phyloP scores from a whole-genome alignment of 2,113 vertebrate genomes.

The Isurus oxyrinchus region DNA sequence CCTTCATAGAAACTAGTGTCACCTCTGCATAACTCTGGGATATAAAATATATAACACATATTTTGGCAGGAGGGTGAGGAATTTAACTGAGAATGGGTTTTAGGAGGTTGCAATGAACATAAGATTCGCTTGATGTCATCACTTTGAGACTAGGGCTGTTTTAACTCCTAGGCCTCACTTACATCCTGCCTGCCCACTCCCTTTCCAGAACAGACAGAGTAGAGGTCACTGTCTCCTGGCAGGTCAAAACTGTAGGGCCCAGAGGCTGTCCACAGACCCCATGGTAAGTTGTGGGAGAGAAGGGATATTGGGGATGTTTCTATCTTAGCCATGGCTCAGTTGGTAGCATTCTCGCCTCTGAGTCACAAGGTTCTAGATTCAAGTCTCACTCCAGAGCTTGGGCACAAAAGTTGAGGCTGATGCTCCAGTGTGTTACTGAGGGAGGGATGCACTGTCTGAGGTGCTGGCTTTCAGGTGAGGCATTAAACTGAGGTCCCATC shows the following conservation, averaged over 20 bases:
- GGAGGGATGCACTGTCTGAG: no score
- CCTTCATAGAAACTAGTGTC: neutral
- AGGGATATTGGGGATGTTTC: neutral
- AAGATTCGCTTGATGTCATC: neutral
- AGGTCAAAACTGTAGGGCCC: neutral
- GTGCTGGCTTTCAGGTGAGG: neutral
- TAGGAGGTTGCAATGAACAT: neutral
- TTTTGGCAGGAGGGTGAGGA: neutral
- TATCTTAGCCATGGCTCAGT: no score
- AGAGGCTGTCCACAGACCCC: neutral
- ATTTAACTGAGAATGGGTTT: neutral
- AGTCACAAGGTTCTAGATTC: no score
- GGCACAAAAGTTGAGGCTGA: no score
- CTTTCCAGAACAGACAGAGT: neutral
- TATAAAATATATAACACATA: neutral
- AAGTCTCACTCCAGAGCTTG: no score
- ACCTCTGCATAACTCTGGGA: neutral
- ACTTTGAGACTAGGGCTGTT: neutral
- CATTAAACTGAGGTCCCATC: neutral
- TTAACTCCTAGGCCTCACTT: neutral
- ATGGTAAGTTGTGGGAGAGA: neutral
- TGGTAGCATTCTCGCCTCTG: no score
- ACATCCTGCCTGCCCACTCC: neutral
- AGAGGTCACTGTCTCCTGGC: neutral
- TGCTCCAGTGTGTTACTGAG: no score